Conservation (phyloP, 2,888 invertebrate species). For the Folsomia candida region DNA sequence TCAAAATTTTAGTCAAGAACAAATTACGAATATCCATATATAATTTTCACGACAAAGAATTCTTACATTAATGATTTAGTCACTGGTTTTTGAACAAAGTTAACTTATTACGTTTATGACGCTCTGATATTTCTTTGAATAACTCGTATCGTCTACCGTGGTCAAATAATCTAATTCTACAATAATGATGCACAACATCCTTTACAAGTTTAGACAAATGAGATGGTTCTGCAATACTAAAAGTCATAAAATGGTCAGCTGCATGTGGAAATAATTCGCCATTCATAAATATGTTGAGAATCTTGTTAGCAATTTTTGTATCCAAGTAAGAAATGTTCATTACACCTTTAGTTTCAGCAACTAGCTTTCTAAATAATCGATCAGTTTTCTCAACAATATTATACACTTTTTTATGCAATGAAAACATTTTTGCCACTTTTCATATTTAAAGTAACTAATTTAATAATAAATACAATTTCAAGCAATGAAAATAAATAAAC, state of each 20-base stretch:
- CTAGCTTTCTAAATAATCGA: neutral
- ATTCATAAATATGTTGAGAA: neutral
- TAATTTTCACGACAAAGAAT: too few relatives aligned
- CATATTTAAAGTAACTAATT: too few relatives aligned
- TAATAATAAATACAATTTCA: too few relatives aligned
- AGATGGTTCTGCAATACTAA: neutral
- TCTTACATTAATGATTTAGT: too few relatives aligned
- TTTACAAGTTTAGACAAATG: neutral
- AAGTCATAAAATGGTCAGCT: neutral
- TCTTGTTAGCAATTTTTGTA: neutral
- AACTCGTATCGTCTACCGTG: neutral
- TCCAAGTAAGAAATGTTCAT: neutral
- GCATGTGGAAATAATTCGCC: neutral
- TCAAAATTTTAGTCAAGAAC: too few relatives aligned
- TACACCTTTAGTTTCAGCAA: neutral
- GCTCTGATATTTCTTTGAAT: neutral
- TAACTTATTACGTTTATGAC: neutral
- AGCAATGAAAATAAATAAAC: too few relatives aligned
- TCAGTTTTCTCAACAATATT: neutral
- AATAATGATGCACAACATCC: neutral
- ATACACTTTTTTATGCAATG: neutral
- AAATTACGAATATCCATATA: too few relatives aligned
- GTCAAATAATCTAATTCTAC: neutral
- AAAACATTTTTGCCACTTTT: too few relatives aligned
- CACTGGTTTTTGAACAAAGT: neutral